Evolutionary conservation across 1,140 invertebrate genomes (phyloP).

Genomic region (Diorhabda elongata): DNA sequence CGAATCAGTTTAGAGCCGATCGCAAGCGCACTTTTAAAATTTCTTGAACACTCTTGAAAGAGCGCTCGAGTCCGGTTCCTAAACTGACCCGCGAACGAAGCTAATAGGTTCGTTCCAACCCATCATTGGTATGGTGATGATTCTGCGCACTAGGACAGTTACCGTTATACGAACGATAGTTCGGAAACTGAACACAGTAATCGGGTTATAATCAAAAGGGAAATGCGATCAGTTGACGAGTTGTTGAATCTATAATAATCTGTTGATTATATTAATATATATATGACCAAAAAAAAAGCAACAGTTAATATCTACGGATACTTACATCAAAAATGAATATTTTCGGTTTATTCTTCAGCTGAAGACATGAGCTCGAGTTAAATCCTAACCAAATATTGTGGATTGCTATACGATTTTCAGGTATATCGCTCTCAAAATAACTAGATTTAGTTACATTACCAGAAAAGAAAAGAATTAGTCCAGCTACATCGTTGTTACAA

Average conservation of each 20-base stretch:
- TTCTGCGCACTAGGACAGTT: too few relatives aligned
- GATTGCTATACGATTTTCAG: neutral
- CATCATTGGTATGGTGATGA: neutral
- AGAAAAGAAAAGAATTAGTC: conserved; percentile 18
- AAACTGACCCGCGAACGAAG: neutral
- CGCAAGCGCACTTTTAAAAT: neutral
- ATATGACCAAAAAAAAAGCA: neutral
- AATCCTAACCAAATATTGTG: conserved; percentile 30
- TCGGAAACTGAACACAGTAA: too few relatives aligned
- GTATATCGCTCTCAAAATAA: neutral
- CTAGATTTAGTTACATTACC: neutral
- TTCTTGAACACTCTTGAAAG: neutral
- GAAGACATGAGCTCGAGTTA: conserved; percentile 24
- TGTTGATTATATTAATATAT: too few relatives aligned
- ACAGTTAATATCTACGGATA: neutral
- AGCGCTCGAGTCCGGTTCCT: neutral
- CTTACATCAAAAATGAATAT: conserved; percentile 41
- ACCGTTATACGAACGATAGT: too few relatives aligned
- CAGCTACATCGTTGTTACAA: neutral
- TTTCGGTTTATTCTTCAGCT: conserved; percentile 38
- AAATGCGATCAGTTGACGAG: too few relatives aligned
- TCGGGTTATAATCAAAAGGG: too few relatives aligned
- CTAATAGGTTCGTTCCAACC: neutral
- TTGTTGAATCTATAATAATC: too few relatives aligned
- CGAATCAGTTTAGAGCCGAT: neutral